These are phyloP conservation scores for Thysanoteuthis rhombus DNA, from an alignment of 2,888 invertebrate genomes.

Conservation along the genomic window DNA sequence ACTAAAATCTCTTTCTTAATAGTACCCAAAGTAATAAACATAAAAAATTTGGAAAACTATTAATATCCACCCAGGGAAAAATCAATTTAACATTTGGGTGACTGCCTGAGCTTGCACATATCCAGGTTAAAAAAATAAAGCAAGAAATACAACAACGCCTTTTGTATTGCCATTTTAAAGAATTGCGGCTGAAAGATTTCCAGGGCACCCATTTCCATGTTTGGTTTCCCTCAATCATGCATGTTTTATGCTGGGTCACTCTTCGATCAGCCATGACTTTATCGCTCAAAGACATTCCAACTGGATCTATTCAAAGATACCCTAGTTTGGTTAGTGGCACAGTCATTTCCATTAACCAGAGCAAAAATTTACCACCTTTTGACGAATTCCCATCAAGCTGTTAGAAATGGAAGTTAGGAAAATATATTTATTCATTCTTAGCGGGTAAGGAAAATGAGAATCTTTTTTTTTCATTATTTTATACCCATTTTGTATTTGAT, in stretches of 20 bases:
- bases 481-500: neutral
- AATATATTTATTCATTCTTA: neutral
- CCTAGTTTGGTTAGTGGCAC: neutral
- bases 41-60: neutral
- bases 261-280: neutral
- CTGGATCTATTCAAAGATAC: neutral
- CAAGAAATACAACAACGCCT: neutral
- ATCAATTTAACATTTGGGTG: neutral
- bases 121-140: neutral
- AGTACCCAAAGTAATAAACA: neutral
- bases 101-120: neutral
- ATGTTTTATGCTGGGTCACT: neutral
- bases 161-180: neutral
- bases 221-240: neutral
- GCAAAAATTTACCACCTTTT: neutral
- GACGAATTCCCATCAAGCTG: neutral
- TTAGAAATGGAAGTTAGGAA: neutral
- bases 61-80: neutral
- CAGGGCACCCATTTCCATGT: neutral
- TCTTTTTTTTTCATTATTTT: neutral
- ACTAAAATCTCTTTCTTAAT: neutral
- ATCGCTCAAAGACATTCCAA: neutral
- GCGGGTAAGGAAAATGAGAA: neutral
- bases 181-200: neutral
- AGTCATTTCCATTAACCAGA: neutral